Evolutionary conservation across 2,113 vertebrate species (phyloP).

Genomic region (Takifugu bimaculatus): DNA sequence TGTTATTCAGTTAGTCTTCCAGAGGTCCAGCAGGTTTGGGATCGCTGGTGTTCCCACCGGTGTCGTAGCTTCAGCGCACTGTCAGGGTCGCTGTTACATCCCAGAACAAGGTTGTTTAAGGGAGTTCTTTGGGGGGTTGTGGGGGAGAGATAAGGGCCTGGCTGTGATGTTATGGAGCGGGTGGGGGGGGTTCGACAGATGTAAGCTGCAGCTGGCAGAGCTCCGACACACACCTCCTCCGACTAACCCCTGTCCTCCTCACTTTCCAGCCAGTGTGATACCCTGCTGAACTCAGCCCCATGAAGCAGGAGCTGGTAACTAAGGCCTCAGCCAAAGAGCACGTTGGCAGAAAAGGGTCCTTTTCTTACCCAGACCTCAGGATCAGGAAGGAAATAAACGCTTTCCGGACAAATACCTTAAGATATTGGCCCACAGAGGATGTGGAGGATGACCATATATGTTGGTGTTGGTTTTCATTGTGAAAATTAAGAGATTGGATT

Average conservation of each 20-base stretch:
- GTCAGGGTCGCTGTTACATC: constrained; percentile 24
- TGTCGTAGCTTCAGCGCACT: no score
- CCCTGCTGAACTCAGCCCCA: constrained; percentile 29
- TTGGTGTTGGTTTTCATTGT: no score
- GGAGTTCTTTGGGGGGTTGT: constrained; percentile 65
- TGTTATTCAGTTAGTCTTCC: no score
- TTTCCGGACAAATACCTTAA: neutral
- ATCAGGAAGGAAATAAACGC: no score
- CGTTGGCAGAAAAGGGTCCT: neutral
- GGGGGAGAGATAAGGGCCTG: constrained; percentile 65
- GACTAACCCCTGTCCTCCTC: constrained; percentile 35
- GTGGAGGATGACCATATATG: neutral
- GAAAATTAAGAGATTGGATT: neutral
- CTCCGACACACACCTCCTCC: constrained; percentile 58
- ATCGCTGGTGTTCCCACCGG: no score
- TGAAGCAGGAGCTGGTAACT: constrained; percentile 6
- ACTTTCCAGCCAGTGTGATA: constrained; percentile 29
- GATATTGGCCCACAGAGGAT: neutral
- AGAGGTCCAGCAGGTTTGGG: no score
- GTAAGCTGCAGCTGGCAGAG: constrained; percentile 57
- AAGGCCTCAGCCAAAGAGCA: constrained; percentile 1
- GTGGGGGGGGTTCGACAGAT: constrained; percentile 27
- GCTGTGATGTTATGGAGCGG: constrained; percentile 42
- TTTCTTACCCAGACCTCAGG: no score
- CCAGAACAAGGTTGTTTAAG: constrained; percentile 55